Conservation (phyloP, 2,113 vertebrate species). For the Crotalus viridis region DNA sequence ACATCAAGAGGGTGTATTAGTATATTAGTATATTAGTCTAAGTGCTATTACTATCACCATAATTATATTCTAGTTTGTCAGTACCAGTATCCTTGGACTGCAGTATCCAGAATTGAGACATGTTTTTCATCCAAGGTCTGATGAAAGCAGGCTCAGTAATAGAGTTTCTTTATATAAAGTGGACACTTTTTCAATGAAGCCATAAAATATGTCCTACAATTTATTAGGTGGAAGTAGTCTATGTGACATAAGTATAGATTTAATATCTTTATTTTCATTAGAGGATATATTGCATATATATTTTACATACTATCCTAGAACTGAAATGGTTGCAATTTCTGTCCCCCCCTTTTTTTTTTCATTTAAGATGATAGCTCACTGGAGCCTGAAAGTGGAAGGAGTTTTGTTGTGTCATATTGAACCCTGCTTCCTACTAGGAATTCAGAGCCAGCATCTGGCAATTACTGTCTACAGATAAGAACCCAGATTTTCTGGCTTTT, state of each 20-base stretch:
- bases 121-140: neutral
- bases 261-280: neutral
- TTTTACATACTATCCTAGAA: neutral
- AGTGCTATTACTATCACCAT: neutral
- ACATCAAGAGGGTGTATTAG: neutral
- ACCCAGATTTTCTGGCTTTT: neutral
- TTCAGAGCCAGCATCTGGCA: neutral
- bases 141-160: neutral
- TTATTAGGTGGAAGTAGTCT: neutral
- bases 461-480: neutral
- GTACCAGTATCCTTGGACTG: neutral
- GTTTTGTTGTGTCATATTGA: neutral
- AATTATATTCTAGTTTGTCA: neutral
- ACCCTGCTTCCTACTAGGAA: neutral
- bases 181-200: neutral
- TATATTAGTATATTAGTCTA: neutral
- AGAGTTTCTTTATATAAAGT: neutral
- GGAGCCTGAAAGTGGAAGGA: neutral
- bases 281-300: neutral
- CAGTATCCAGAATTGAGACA: neutral
- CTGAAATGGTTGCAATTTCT: neutral
- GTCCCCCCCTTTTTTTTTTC: neutral
- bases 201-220: neutral
- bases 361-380: neutral
- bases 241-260: neutral